These are phyloP conservation scores for Corythornis vintsioides DNA, from an alignment of 2,113 vertebrate species.

Conservation along the genomic window DNA sequence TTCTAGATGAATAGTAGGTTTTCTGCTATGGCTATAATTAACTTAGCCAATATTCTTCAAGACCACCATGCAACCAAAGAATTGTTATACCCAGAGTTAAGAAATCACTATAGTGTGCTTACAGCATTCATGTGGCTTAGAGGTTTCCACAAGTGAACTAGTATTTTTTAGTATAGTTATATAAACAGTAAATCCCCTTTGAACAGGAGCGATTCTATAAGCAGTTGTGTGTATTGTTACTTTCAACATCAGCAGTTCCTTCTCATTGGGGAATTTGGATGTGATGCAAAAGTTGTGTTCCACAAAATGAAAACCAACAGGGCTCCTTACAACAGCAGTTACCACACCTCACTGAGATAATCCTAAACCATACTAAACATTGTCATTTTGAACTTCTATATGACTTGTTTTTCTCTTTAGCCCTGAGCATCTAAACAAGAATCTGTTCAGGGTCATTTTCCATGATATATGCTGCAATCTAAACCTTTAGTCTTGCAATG, in stretches of 20 bases:
- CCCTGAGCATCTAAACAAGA: neutral
- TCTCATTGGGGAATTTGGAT: neutral
- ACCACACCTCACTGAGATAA: neutral
- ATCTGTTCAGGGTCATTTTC: neutral
- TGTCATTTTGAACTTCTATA: neutral
- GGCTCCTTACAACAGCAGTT: neutral
- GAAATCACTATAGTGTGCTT: neutral
- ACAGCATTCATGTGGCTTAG: neutral
- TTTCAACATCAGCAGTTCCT: neutral
- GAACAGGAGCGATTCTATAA: neutral
- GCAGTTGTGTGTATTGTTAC: neutral
- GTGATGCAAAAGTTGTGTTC: neutral
- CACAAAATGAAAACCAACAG: neutral
- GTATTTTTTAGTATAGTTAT: neutral
- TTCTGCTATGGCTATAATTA: slow-evolving; percentile 4
- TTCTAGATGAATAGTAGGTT: neutral
- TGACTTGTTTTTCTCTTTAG: neutral
- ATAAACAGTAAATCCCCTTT: neutral
- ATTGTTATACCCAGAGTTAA: neutral
- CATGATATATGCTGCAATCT: neutral
- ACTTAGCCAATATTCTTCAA: neutral
- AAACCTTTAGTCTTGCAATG: neutral
- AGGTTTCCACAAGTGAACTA: neutral
- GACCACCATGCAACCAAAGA: neutral
- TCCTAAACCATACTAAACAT: neutral